These are phyloP conservation scores for Oryzias melastigma DNA, from an alignment of 2,113 vertebrate species.

Conservation along the genomic window DNA sequence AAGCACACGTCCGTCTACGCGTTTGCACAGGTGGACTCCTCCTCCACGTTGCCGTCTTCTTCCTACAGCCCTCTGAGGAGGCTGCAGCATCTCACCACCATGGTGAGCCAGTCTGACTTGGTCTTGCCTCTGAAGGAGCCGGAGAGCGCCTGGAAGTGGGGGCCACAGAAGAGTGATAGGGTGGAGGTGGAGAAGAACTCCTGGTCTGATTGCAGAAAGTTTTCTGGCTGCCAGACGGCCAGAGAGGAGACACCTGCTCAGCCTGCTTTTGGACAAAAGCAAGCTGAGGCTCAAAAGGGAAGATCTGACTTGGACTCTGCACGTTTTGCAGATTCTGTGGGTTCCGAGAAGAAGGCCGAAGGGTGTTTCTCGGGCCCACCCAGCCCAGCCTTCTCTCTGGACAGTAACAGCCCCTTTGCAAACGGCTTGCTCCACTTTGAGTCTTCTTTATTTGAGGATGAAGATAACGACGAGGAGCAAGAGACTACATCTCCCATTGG, in stretches of 20 bases:
- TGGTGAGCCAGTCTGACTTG: conserved; percentile 82
- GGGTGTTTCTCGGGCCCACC: conserved; percentile 65
- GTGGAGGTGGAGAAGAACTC: conserved; percentile 27
- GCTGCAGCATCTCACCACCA: conserved; percentile 87
- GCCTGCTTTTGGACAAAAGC: conserved; percentile 30
- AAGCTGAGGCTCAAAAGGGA: background rate
- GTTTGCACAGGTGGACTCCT: conserved; percentile 75
- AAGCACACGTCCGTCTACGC: conserved; percentile 72
- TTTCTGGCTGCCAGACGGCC: conserved; percentile 21
- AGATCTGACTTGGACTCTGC: conserved; percentile 13
- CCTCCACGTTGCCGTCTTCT: conserved; percentile 45
- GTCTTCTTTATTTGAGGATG: conserved; percentile 78
- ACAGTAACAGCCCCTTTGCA: conserved; percentile 74
- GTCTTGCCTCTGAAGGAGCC: conserved; percentile 43
- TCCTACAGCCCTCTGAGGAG: conserved; percentile 84
- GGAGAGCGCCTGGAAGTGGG: conserved; percentile 51
- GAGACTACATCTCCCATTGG: background rate
- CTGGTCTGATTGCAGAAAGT: conserved; percentile 41
- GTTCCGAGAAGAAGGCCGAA: conserved; percentile 46
- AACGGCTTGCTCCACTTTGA: conserved; percentile 79
- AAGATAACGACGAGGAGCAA: conserved; percentile 49
- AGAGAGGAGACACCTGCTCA: conserved; percentile 24
- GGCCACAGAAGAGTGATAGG: conserved; percentile 20
- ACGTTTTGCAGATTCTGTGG: conserved; percentile 5
- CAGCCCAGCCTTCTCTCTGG: conserved; percentile 77